Evolutionary conservation across 1,140 invertebrate species (phyloP).

Genomic region (Drosophila ohnishii): DNA sequence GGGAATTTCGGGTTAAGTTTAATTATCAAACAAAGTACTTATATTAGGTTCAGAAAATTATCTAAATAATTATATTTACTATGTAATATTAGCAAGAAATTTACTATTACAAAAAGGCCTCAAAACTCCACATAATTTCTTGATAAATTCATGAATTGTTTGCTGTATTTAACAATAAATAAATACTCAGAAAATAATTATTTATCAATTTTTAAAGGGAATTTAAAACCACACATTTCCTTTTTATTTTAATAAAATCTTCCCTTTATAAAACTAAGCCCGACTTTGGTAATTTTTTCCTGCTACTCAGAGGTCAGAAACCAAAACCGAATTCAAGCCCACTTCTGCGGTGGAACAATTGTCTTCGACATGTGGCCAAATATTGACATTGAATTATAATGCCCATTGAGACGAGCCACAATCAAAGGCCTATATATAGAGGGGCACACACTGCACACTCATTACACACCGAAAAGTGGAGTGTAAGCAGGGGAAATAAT

Average conservation of each 20-base stretch:
- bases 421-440: constrained; percentile 51
- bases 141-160: not conserved
- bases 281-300: not conserved
- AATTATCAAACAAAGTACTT: not conserved
- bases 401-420: constrained; percentile 49
- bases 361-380: constrained; percentile 37
- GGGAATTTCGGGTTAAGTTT: not conserved
- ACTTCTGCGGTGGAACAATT: constrained; percentile 11
- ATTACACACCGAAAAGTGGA: constrained; percentile 22
- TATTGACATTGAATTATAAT: constrained; percentile 78
- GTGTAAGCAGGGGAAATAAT: constrained; percentile 25
- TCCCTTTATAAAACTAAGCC: not conserved
- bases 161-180: not conserved
- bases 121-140: not conserved
- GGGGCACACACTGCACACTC: constrained; percentile 7
- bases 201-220: not conserved
- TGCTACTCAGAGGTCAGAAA: constrained; percentile 1
- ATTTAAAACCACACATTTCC: not conserved
- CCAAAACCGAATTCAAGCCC: constrained; percentile 5
- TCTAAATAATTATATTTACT: not conserved
- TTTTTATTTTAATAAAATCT: no score
- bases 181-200: not conserved
- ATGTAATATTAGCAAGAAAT: not conserved
- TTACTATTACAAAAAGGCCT: not conserved
- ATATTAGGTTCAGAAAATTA: not conserved